Evolutionary conservation across 2,797 vertebrate species (phyloP), one percentile per base, ranked within the genome.

Genomic region (Lepilemur septentrionalis): DNA sequence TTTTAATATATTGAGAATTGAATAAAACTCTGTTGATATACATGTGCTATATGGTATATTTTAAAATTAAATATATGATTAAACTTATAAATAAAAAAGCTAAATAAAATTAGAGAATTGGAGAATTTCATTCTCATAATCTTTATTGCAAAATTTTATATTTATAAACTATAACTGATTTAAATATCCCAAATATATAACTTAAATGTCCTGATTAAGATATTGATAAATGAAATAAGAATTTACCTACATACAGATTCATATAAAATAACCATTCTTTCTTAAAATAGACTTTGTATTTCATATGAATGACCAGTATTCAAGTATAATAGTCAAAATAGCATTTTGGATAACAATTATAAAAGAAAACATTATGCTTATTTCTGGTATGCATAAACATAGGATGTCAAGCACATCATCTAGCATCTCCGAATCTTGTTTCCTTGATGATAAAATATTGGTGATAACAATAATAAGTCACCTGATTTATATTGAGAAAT

Each of bases 21-120:
- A 73, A 88, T 18, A 93, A 93, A 91, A 73, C n/a, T 63, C 41
- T 82, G n/a, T 87, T 52, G 76, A 65, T 17, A 11, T 61, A 12
- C 10, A 0, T 65, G 28, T 55, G 63, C 9, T 65, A 2, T 35
- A 63, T 17, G 1, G 23, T 72, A 8, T 70, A 78, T 78, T 94
- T 95, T 72, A 7, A 91, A 95, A 85, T 85, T 94, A 96, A 92
- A 23, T 79, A 55, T 75, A 65, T 35, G 5, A 83, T 72, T 89
- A 73, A 52, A 50, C 59, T 81, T 94, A 41, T 38, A 75, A 89
- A 46, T 95, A 75, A 95, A 76, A 61, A 57, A 89, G 38, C 59
- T 50, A 48, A 63, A 83, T 87, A 61, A 61, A 85, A 55, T 46
- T 63, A 22, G 28, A 93, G n/a, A 61, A 41, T 75, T 67, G 0